Conservation (phyloP, 1,140 invertebrate genomes). For the Philotrypesis tridentata region DNA sequence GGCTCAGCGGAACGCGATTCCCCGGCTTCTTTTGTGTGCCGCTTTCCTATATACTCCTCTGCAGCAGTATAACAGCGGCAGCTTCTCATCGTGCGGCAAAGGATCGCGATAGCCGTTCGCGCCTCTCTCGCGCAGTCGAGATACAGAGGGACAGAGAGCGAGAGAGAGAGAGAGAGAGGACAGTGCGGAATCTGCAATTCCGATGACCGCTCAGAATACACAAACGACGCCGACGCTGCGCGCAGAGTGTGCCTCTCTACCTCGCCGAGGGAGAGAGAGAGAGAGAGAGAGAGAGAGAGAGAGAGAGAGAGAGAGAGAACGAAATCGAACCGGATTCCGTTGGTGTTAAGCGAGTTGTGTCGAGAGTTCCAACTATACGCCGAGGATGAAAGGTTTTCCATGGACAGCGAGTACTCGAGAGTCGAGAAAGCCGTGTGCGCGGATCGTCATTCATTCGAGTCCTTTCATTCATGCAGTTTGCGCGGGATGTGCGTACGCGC, state of each 20-base stretch:
- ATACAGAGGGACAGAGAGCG: no score
- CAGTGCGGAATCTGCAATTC: slow-evolving; percentile 27
- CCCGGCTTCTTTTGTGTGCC: neutral
- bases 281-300: neutral
- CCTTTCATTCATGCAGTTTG: neutral
- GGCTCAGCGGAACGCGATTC: neutral
- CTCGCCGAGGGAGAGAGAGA: neutral
- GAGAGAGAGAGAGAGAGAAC: neutral
- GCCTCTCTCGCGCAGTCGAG: no score
- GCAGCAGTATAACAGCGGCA: no score
- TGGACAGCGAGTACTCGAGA: neutral
- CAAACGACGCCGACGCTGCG: neutral
- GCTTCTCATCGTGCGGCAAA: neutral
- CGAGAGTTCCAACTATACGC: neutral
- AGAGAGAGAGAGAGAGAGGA: neutral
- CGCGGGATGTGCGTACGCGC: neutral
- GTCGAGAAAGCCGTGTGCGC: neutral
- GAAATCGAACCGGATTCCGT: slow-evolving; percentile 33
- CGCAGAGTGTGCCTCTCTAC: neutral
- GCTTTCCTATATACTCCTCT: neutral
- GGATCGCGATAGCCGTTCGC: slow-evolving; percentile 6
- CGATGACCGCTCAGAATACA: slow-evolving; percentile 12
- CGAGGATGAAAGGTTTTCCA: neutral
- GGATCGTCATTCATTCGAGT: neutral
- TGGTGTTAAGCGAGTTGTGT: neutral